Evolutionary conservation across 2,888 invertebrate species (phyloP), one percentile per base, ranked within the genome.

Genomic region (Apotomis capreana): DNA sequence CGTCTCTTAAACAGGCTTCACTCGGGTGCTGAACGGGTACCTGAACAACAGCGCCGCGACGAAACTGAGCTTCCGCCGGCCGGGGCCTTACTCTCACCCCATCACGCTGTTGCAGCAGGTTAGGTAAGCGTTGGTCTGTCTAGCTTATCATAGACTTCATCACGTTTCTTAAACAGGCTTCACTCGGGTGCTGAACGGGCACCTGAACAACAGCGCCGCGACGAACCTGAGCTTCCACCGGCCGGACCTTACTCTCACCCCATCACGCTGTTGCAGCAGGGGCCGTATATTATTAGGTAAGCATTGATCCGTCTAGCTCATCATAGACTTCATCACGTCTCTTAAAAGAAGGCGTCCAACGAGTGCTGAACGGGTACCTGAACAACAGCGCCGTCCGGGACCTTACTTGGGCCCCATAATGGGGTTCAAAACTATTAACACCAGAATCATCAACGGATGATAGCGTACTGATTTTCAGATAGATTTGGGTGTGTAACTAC

Each of bases 221-320:
- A 86, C 88, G 1, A 93, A 91, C 69, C 69, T 92, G 44, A 93
- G 93, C 75, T 93, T 88, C 63, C 93, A 93, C 64, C 90, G 91
- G 84, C 81, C 87, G 85, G 86, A 71, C 89, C 89, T n/a, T 92
- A 89, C 68, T 81, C 87, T 13, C 93, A 93, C 80, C 94, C 93
- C 0, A 92, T 93, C 1, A 92, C 93, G 68, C 74, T 93, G 73
- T 69, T 93, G 77, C 93, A 93, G 79, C 94, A 93, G 79, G 93
- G 94, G 8, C 94, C 95, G 36, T 95, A 94, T 83, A 92, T 95
- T 76, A 94, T 95, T 54, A 89, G 94, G 94, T 15, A 15, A 15
- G 15, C 26, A 2, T 93, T 74, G 85, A 84, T 59, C 15, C 2
- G 26, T 26, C 26, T 26, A 26, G 26, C 26, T 26, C 26, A 26